These are phyloP conservation scores for Tylochromis polylepis DNA, from an alignment of 2,113 vertebrate genomes.

Conservation along the genomic window DNA sequence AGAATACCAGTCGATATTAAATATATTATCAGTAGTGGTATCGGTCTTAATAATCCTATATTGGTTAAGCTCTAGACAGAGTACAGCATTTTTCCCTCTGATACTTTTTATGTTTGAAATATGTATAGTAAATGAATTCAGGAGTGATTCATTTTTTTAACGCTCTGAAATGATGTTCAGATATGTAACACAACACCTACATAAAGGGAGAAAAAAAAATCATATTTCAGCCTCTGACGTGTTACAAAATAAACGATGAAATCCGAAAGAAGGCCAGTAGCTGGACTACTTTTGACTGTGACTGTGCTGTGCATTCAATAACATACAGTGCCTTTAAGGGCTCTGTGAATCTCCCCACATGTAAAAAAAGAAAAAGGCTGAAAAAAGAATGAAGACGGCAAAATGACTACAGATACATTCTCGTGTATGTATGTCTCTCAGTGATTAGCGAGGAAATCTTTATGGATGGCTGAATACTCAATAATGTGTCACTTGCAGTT, in stretches of 20 bases:
- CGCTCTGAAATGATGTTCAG: not conserved
- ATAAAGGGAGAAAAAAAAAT: not conserved
- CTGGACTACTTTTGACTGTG: not conserved
- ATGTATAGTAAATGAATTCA: not conserved
- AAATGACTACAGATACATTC: not conserved
- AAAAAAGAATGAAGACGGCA: not conserved
- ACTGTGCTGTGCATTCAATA: not conserved
- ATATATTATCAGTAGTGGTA: not conserved
- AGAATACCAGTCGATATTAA: not conserved
- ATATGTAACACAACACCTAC: not conserved
- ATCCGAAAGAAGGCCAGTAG: not conserved
- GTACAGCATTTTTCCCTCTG: not conserved
- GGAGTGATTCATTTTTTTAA: not conserved
- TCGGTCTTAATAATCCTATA: not conserved
- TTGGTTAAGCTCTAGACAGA: not conserved
- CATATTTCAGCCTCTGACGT: not conserved
- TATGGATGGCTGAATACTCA: not conserved
- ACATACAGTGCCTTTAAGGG: not conserved
- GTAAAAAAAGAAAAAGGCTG: not conserved
- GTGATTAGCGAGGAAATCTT: not conserved
- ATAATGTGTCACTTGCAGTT: not conserved
- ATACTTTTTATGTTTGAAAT: not conserved
- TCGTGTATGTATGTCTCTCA: not conserved
- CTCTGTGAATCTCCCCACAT: not conserved
- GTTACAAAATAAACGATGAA: not conserved